phyloP scores from a whole-genome alignment of 2,888 invertebrate species.

The Syrista parreyssii region DNA sequence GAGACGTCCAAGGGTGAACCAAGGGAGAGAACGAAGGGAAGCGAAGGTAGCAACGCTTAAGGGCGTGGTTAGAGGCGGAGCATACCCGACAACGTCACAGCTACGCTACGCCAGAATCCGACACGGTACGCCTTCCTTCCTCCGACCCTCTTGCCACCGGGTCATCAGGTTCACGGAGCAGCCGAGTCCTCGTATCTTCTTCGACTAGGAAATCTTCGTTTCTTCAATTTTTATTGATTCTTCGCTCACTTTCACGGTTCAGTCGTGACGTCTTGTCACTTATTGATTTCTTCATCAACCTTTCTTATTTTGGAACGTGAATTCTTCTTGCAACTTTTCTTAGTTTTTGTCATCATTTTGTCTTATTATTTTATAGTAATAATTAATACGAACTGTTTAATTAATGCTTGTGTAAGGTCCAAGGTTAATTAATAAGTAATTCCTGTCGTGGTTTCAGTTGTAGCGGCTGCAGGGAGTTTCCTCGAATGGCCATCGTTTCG shows the following conservation, averaged over 20 bases:
- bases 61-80: conserved; percentile 47
- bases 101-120: not conserved
- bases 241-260: not conserved
- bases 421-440: not conserved
- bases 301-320: not conserved
- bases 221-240: not conserved
- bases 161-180: not conserved
- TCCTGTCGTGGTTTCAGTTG: not conserved
- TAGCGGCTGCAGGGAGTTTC: not conserved
- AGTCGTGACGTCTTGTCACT: not conserved
- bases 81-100: conserved; percentile 1
- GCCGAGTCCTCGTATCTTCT: not conserved
- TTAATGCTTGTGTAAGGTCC: not conserved
- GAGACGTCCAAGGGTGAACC: not conserved
- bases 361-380: not conserved
- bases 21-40: conserved; percentile 28
- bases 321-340: not conserved
- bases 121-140: not conserved
- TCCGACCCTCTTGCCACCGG: not conserved
- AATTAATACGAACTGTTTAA: not conserved
- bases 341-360: not conserved
- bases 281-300: not conserved
- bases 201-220: no score
- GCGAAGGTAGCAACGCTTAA: conserved; percentile 31
- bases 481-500: not conserved